Evolutionary conservation across 2,797 vertebrate genomes (phyloP).

Genomic region (Dicrostonyx torquatus): DNA sequence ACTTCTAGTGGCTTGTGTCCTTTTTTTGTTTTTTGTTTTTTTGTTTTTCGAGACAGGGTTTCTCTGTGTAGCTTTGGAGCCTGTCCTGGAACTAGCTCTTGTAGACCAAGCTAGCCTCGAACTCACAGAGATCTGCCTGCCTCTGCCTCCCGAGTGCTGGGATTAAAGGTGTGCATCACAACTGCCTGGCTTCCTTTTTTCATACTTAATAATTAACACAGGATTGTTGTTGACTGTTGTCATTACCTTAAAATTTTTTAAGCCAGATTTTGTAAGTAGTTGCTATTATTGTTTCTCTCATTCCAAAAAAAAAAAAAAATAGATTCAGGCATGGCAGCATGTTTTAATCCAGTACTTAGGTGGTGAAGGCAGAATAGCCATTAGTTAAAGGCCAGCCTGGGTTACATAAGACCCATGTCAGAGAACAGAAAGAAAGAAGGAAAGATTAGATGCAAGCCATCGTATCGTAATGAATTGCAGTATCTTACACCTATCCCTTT

Average conservation of each 20-base stretch:
- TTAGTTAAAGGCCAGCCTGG: not conserved
- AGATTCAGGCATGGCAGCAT: not conserved
- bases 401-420: not conserved
- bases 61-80: too few relatives aligned
- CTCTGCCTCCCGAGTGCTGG: too few relatives aligned
- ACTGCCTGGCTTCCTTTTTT: not conserved
- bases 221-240: slow-evolving; percentile 25
- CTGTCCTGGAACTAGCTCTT: too few relatives aligned
- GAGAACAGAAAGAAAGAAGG: not conserved
- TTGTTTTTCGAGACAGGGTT: too few relatives aligned
- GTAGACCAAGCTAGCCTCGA: too few relatives aligned
- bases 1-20: not conserved
- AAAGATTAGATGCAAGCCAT: not conserved
- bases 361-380: not conserved
- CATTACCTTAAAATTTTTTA: slow-evolving; percentile 18
- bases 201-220: slow-evolving; percentile 10
- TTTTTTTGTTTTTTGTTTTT: not conserved
- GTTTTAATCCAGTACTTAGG: not conserved
- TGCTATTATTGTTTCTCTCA: slow-evolving; percentile 24
- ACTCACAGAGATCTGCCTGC: too few relatives aligned
- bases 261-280: slow-evolving; percentile 25
- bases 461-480: not conserved
- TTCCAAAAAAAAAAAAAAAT: not conserved
- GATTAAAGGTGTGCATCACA: too few relatives aligned
- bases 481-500: not conserved